Evolutionary conservation across 2,113 vertebrate genomes (phyloP).

Genomic region (Toxotes chatareus): DNA sequence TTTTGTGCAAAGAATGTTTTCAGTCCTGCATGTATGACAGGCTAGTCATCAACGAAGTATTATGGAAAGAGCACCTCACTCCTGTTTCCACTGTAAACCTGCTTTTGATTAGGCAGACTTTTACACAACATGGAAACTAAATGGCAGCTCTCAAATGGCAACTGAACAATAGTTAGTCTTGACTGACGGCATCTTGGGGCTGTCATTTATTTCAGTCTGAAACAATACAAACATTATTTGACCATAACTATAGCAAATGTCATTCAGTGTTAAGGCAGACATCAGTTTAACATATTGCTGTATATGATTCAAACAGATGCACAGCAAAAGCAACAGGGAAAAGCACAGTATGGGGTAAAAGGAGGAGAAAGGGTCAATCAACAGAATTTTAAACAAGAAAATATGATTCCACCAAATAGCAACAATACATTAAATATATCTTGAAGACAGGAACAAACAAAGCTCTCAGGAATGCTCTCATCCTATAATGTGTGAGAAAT

Average conservation of each 20-base stretch:
- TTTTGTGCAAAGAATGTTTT: conserved; percentile 62
- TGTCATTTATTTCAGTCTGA: conserved; percentile 76
- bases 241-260: conserved; percentile 33
- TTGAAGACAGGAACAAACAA: not conserved
- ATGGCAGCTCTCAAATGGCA: conserved; percentile 37
- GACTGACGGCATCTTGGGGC: conserved; percentile 45
- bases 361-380: not conserved
- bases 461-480: conserved; percentile 49
- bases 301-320: conserved; percentile 45
- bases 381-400: conserved; percentile 13
- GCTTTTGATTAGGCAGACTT: conserved; percentile 54
- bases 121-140: conserved; percentile 37
- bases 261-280: conserved; percentile 74
- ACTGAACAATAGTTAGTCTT: conserved; percentile 48
- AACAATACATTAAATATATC: conserved; percentile 27
- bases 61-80: conserved; percentile 67
- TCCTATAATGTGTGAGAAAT: conserved; percentile 28
- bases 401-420: conserved; percentile 26
- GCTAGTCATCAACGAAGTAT: conserved; percentile 56
- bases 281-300: conserved; percentile 37
- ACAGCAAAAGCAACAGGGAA: conserved; percentile 33
- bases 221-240: conserved; percentile 57
- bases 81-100: conserved; percentile 53
- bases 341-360: not conserved
- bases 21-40: conserved; percentile 38